Conservation (phyloP, 2,888 invertebrate genomes). For the Melanophora roralis region DNA sequence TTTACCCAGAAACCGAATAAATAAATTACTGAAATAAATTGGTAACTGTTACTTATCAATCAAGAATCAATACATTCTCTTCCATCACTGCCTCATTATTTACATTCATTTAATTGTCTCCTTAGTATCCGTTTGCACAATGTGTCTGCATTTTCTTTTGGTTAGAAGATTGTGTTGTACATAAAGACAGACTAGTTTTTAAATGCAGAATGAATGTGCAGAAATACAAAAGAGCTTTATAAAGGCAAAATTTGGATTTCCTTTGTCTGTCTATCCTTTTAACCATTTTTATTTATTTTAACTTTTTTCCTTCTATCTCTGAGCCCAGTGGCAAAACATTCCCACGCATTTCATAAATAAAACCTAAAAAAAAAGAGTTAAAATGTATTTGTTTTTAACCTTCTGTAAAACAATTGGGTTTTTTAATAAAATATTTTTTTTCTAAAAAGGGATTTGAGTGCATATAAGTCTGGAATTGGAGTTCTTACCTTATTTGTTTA, state of each 20-base stretch:
- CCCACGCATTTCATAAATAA: slow-evolving; percentile 61
- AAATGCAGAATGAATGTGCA: slow-evolving; percentile 30
- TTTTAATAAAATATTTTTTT: no score
- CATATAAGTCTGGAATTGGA: no score
- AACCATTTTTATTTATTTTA: neutral
- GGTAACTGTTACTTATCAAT: no score
- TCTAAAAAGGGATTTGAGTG: no score
- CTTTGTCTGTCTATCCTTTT: slow-evolving; percentile 26
- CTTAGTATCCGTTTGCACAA: slow-evolving; percentile 42
- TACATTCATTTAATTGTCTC: slow-evolving; percentile 44
- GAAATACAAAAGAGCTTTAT: slow-evolving; percentile 15
- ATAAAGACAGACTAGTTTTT: neutral
- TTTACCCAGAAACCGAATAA: no score
- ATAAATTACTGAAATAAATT: no score
- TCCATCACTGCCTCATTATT: neutral
- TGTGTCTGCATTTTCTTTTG: slow-evolving; percentile 39
- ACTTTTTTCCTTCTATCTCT: neutral
- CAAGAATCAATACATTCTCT: neutral
- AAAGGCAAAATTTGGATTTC: slow-evolving; percentile 55
- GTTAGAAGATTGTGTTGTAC: neutral
- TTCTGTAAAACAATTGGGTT: no score
- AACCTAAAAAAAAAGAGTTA: slow-evolving; percentile 10
- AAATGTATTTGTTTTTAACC: neutral
- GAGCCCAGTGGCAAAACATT: slow-evolving; percentile 32
- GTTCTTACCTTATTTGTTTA: no score